Percentiles rank a stretch among this genome's conserved stretches.
phyloP scores from a whole-genome alignment of 2,797 vertebrate species.

The Sciurus carolinensis region DNA sequence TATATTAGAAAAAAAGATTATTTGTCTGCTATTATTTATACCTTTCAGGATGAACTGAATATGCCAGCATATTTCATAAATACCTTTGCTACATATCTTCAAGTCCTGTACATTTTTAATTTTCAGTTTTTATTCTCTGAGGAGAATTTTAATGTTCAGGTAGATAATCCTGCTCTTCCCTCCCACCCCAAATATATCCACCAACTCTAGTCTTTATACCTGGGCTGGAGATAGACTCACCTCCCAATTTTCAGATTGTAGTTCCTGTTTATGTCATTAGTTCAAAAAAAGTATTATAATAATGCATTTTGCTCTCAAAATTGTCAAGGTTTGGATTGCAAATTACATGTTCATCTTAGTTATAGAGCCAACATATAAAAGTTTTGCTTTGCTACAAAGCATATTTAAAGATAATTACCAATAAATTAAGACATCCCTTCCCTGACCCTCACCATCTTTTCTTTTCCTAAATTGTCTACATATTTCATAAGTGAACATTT shows the following conservation, averaged over 20 bases:
- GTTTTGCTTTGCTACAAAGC: neutral
- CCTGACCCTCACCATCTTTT: neutral
- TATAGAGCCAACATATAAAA: neutral
- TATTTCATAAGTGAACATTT: neutral
- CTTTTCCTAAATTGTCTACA: neutral
- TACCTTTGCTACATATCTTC: neutral
- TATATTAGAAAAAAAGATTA: neutral
- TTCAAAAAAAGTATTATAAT: neutral
- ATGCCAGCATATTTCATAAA: neutral
- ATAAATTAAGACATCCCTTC: neutral
- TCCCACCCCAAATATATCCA: neutral
- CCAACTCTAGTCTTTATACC: neutral
- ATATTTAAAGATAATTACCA: neutral
- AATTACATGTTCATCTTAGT: neutral
- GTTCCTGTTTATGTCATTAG: neutral
- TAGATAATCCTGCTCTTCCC: neutral
- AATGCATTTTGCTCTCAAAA: neutral
- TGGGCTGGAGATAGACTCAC: neutral
- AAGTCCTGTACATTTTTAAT: neutral
- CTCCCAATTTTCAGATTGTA: neutral
- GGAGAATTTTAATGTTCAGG: neutral
- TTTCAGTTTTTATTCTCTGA: neutral
- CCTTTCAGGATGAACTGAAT: neutral
- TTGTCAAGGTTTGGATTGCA: neutral
- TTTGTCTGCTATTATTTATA: neutral